phyloP scores from a whole-genome alignment of 2,888 invertebrate species.

The Drosophila fungiperda region DNA sequence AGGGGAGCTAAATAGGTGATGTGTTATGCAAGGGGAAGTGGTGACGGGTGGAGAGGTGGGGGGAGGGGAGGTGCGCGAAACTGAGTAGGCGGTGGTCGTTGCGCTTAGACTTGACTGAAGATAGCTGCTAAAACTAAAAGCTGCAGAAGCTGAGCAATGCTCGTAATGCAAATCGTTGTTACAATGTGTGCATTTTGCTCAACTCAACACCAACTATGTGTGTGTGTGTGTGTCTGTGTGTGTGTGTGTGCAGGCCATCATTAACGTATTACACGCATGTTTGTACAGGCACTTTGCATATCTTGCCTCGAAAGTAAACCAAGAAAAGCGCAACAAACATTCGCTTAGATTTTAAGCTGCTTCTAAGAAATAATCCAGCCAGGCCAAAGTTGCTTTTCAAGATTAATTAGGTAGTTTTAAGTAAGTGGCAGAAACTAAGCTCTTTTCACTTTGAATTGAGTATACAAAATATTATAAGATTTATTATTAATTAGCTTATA shows the following conservation, averaged over 20 bases:
- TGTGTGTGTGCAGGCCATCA: conserved; percentile 51
- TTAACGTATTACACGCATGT: conserved; percentile 72
- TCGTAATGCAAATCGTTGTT: conserved; percentile 70
- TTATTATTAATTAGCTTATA: not conserved
- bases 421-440: not conserved
- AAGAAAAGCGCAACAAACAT: not conserved
- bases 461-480: not conserved
- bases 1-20: conserved; percentile 26
- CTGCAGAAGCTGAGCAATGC: conserved; percentile 65
- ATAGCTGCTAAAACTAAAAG: conserved; percentile 38
- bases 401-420: not conserved
- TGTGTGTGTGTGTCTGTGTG: conserved; percentile 8
- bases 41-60: not conserved
- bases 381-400: not conserved
- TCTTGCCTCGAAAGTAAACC: conserved; percentile 20
- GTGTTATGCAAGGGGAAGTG: not conserved
- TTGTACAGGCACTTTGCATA: conserved; percentile 71
- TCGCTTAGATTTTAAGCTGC: conserved; percentile 26
- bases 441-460: not conserved
- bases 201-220: conserved; percentile 4
- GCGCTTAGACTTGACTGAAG: conserved; percentile 49
- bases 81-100: conserved; percentile 34
- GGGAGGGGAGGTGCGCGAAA: not conserved
- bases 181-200: conserved; percentile 66
- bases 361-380: conserved; percentile 34